phyloP scores from a whole-genome alignment of 2,113 vertebrate genomes.

The Cephalopholis sonnerati region DNA sequence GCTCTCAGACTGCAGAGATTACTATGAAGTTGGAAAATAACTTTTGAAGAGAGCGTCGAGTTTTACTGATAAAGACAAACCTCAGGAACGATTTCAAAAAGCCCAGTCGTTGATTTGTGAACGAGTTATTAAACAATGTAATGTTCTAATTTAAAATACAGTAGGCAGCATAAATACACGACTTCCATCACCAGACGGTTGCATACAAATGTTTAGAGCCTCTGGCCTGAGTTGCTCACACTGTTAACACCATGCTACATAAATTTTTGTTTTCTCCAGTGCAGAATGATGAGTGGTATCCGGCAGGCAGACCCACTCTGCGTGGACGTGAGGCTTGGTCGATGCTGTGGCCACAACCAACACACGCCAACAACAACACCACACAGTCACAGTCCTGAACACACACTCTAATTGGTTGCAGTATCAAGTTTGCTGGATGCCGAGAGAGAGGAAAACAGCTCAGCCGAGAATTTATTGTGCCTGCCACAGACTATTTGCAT shows the following conservation, averaged over 20 bases:
- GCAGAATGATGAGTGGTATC: slow-evolving; percentile 12
- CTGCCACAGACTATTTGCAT: slow-evolving; percentile 75
- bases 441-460: slow-evolving; percentile 39
- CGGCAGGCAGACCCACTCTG: neutral
- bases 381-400: slow-evolving; percentile 26
- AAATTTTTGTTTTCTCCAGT: slow-evolving; percentile 6
- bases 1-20: neutral
- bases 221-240: slow-evolving; percentile 7
- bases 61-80: neutral
- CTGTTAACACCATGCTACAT: slow-evolving; percentile 2
- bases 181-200: neutral
- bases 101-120: neutral
- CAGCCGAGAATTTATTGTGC: slow-evolving; percentile 56
- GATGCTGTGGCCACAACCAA: neutral
- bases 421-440: slow-evolving; percentile 40
- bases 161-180: neutral
- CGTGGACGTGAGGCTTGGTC: slow-evolving; percentile 4
- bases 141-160: neutral
- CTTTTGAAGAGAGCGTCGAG: neutral
- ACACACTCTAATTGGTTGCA: slow-evolving; percentile 64
- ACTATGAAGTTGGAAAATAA: neutral
- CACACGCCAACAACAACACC: slow-evolving; percentile 8
- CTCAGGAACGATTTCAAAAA: neutral
- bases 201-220: slow-evolving; percentile 14
- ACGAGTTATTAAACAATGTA: neutral